A percentile compares a stretch with the other conserved stretches of the same genome.
Conservation (phyloP, 2,888 invertebrate species). For the Phortica okadai region DNA sequence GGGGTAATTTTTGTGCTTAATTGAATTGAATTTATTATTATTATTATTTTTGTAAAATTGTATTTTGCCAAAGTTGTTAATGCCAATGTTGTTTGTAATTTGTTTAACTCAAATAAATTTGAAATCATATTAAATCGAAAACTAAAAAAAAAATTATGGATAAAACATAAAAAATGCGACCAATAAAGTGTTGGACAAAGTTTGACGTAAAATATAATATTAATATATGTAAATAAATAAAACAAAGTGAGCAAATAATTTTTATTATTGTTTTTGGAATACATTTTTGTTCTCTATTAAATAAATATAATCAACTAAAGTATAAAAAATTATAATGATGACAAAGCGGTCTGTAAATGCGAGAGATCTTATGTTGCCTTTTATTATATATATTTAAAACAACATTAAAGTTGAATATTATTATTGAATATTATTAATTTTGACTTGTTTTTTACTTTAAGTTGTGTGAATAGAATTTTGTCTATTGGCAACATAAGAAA, state of each 20-base stretch:
- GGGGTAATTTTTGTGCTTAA: constrained; percentile 36
- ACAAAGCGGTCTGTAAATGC: constrained; percentile 53
- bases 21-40: constrained; percentile 22
- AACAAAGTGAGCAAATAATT: constrained; percentile 21
- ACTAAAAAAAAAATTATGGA: constrained; percentile 39
- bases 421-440: constrained; percentile 27
- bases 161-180: constrained; percentile 25
- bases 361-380: constrained; percentile 25
- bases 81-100: constrained; percentile 56
- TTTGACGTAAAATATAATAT: neutral
- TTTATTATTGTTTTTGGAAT: neutral
- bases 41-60: neutral
- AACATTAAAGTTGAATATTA: neutral
- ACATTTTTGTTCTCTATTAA: neutral
- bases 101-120: constrained; percentile 11
- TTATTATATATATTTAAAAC: neutral
- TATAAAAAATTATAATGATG: constrained; percentile 39
- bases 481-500: constrained; percentile 43
- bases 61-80: constrained; percentile 36
- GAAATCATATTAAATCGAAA: constrained; percentile 32
- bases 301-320: constrained; percentile 34
- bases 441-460: constrained; percentile 10
- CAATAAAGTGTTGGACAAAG: neutral
- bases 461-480: constrained; percentile 23
- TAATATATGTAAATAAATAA: constrained; percentile 12